Base-by-base conservation (phyloP, 2,888 invertebrate species). In the Dolomedes plantarius region DNA sequence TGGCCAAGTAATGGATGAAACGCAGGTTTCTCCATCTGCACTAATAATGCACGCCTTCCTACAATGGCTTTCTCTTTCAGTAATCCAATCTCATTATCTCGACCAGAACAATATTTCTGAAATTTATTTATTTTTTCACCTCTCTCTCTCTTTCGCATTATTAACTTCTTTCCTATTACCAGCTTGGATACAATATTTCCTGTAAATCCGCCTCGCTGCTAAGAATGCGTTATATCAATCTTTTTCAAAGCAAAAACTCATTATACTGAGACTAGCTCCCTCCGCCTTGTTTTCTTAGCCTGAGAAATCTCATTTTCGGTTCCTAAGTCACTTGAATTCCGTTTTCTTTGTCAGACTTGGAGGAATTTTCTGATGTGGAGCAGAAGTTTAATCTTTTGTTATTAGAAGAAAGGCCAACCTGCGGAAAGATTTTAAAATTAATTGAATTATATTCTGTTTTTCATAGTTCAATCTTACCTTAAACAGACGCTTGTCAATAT, bases 1-100 rank as follows among this genome's bases (percentile, higher is more conserved):
- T 67, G 56, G 68, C 74, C 56, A 39, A 86, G 85, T 79, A 86
- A 86, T 86, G 85, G 46, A 86, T 78, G 74, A 79, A 85, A 77
- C 83, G 69, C 75, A 67, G 41, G 69, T 69, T 69, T 36, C 69
- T 29, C 65, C 65, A 31, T 65, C 32, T 69, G 68, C 80, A 74
- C 81, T 81, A 81, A 81, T 81, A 81, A 81, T 75, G 69, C 62
- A 46, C 72, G 67, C 46, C 46, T 6, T 23, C 74, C 56, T 74
- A 74, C 81, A 74, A 74, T 74, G 74, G 74, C 74, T 56, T 69
- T 16, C 41, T 39, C 69, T 41, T 36, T 41, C 69, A 69, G 36
- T 62, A 56, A 71, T 67, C 50, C 73, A 68, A 56, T 31, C 81
- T 81, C 81, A 81, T 81, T 81, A 81, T 81, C 81, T 81, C 50